Evolutionary conservation across 2,888 invertebrate species (phyloP).

Genomic region (Dryocosmus kuriphilus): DNA sequence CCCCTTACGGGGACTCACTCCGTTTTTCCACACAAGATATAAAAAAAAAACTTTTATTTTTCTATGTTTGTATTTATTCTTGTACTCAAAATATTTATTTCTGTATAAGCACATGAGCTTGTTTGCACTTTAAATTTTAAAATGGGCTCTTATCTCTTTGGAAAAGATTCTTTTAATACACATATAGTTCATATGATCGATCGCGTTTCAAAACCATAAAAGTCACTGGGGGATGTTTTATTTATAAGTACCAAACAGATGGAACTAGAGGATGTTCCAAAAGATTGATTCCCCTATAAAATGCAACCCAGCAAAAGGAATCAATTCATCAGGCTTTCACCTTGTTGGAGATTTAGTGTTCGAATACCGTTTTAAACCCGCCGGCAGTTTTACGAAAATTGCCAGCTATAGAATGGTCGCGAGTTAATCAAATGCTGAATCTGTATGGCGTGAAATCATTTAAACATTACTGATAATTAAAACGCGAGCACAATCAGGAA

Average conservation of each 20-base stretch:
- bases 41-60: too few relatives aligned
- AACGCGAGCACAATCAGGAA: neutral
- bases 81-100: too few relatives aligned
- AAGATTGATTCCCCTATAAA: constrained; percentile 3
- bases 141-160: too few relatives aligned
- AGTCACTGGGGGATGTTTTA: neutral
- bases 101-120: too few relatives aligned
- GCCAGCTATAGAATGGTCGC: neutral
- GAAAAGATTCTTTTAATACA: too few relatives aligned
- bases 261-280: neutral
- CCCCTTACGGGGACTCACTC: too few relatives aligned
- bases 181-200: neutral
- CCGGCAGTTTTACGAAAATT: constrained; percentile 7
- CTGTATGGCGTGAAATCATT: constrained; percentile 3
- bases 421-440: constrained; percentile 20
- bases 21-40: too few relatives aligned
- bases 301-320: neutral
- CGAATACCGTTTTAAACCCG: constrained; percentile 14
- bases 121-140: too few relatives aligned
- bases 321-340: constrained; percentile 30
- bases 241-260: constrained; percentile 6
- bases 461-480: neutral
- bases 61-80: neutral
- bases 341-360: constrained; percentile 15
- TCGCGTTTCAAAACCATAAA: neutral